Evolutionary conservation across 92 coral and sea anemone genomes (phyloP).

Genomic region (Hydrozoanthus gracilis): DNA sequence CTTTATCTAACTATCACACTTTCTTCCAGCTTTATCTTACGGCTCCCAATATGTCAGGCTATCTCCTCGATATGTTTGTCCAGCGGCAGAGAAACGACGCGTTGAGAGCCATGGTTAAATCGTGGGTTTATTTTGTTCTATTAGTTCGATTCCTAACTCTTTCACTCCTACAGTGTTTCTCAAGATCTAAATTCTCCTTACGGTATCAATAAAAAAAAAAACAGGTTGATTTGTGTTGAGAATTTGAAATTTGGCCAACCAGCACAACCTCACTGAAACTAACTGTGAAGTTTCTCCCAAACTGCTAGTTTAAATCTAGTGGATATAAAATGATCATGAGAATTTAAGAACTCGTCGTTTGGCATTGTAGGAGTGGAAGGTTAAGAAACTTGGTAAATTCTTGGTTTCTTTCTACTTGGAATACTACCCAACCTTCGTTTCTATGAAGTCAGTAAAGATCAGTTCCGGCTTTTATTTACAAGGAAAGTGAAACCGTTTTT

Average conservation of each 20-base stretch:
- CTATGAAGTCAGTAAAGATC: no score
- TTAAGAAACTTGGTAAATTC: slow-evolving; percentile 49
- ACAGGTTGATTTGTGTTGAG: no score
- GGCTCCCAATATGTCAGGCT: slow-evolving; percentile 99
- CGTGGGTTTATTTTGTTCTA: slow-evolving; percentile 97
- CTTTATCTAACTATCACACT: slow-evolving; percentile 98
- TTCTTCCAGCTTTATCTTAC: slow-evolving; percentile 98
- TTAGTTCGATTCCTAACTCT: neutral
- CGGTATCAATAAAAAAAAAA: no score
- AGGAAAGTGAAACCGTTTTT: neutral
- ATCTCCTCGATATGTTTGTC: slow-evolving; percentile 96
- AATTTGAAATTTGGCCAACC: no score
- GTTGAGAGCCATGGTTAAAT: slow-evolving; percentile 92
- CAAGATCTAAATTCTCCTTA: no score
- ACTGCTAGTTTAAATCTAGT: no score
- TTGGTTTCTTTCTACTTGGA: neutral
- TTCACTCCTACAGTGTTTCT: no score
- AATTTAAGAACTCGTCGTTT: no score
- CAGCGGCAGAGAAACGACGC: slow-evolving; percentile 94
- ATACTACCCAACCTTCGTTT: neutral
- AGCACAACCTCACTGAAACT: no score
- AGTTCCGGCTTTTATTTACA: neutral
- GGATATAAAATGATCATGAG: no score
- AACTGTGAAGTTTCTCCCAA: no score
- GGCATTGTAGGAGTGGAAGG: neutral